phyloP scores from a whole-genome alignment of 2,113 vertebrate genomes.

The Chamaea fasciata region DNA sequence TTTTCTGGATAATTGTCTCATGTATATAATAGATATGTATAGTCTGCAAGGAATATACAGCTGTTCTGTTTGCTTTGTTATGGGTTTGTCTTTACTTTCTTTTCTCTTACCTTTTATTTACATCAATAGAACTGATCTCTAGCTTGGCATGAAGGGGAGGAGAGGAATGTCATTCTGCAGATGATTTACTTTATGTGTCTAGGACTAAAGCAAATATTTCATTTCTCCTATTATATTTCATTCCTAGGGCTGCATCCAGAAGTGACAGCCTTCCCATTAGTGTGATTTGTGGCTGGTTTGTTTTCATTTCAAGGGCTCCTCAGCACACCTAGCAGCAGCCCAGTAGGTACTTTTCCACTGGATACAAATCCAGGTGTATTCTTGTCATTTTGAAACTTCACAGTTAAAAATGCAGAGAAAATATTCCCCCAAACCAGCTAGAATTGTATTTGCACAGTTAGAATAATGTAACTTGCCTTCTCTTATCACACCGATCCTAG shows the following conservation, averaged over 20 bases:
- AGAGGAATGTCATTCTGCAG: not conserved
- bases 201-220: slow-evolving; percentile 11
- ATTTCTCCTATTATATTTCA: slow-evolving; percentile 18
- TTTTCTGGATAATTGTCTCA: not conserved
- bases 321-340: not conserved
- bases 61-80: not conserved
- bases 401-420: not conserved
- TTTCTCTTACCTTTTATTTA: not conserved
- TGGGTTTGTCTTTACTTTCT: not conserved
- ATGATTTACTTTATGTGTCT: slow-evolving; percentile 17
- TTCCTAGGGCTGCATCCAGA: not conserved
- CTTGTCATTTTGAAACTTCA: not conserved
- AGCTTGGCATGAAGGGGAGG: not conserved
- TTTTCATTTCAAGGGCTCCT: not conserved
- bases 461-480: not conserved
- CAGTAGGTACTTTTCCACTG: not conserved
- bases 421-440: not conserved
- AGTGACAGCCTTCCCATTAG: slow-evolving; percentile 6
- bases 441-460: not conserved
- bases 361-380: not conserved
- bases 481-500: not conserved
- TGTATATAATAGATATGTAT: not conserved
- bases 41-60: not conserved
- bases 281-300: slow-evolving; percentile 2
- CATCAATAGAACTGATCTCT: not conserved